A percentile compares a stretch with the other conserved stretches of the same genome.
Evolutionary conservation across 2,113 vertebrate genomes (phyloP).

Genomic region (Chelonoidis abingdonii): DNA sequence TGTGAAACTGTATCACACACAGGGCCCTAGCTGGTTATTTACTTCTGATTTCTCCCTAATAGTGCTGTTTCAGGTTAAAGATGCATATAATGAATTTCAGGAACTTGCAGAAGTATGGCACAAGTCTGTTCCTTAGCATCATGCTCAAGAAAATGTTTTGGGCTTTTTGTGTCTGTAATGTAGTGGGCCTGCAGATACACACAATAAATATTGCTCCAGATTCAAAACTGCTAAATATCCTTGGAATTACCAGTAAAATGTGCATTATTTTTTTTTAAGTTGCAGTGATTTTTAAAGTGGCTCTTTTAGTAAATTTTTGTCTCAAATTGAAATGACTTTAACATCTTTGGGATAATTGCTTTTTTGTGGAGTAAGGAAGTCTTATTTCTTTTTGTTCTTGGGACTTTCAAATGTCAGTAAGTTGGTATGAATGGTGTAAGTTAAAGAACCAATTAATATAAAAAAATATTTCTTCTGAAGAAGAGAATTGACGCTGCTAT

Average conservation of each 20-base stretch:
- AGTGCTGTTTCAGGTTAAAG: neutral
- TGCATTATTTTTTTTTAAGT: neutral
- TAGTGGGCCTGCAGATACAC: neutral
- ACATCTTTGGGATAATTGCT: neutral
- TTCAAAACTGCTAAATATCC: neutral
- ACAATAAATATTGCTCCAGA: neutral
- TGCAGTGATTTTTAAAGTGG: fast-evolving
- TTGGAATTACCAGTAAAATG: neutral
- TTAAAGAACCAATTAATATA: neutral
- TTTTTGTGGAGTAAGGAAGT: neutral
- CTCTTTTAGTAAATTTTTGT: neutral
- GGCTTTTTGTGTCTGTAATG: neutral
- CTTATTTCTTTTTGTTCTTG: neutral
- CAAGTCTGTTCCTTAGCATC: neutral
- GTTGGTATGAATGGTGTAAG: neutral
- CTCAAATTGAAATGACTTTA: neutral
- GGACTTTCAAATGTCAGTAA: neutral
- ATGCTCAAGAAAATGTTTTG: fast-evolving
- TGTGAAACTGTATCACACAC: neutral
- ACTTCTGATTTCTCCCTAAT: neutral
- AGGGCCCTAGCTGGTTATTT: fast-evolving
- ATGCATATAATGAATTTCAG: neutral
- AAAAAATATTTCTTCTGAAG: neutral
- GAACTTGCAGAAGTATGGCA: neutral
- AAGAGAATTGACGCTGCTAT: neutral